Percentiles rank a stretch among this genome's conserved stretches.
These are phyloP conservation scores for Drosophila setifemur DNA, from an alignment of 1,140 invertebrate genomes.

Conservation along the genomic window DNA sequence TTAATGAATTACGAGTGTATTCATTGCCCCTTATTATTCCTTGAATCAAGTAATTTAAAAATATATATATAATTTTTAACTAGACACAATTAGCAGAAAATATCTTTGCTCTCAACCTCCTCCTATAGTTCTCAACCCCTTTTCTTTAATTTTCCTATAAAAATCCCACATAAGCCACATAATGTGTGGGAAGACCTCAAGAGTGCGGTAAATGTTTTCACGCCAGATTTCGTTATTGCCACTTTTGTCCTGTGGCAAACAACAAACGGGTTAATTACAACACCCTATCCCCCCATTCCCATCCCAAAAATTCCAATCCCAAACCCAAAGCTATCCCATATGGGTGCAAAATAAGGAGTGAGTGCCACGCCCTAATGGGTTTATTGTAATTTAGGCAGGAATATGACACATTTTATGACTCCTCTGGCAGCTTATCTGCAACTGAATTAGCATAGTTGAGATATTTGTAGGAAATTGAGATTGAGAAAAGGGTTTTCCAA, in stretches of 20 bases:
- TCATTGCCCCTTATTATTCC: no score
- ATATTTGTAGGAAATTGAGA: background rate
- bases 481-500: background rate
- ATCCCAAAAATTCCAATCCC: no score
- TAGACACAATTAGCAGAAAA: no score
- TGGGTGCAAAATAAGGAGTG: no score
- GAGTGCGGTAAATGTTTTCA: conserved; percentile 60
- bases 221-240: conserved; percentile 12
- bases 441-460: conserved; percentile 8
- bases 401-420: conserved; percentile 78
- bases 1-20: no score
- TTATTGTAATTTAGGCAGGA: conserved; percentile 61
- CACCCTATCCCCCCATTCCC: background rate
- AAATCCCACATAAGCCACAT: no score
- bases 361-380: conserved; percentile 47
- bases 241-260: background rate
- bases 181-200: conserved; percentile 16
- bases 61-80: no score
- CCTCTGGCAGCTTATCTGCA: conserved; percentile 44
- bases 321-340: conserved; percentile 43
- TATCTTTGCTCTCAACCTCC: no score
- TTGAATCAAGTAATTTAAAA: no score
- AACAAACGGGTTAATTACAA: conserved; percentile 60
- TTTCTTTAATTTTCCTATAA: no score
- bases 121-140: no score